Evolutionary conservation across 2,888 invertebrate genomes (phyloP).

Genomic region (Atherix ibis): DNA sequence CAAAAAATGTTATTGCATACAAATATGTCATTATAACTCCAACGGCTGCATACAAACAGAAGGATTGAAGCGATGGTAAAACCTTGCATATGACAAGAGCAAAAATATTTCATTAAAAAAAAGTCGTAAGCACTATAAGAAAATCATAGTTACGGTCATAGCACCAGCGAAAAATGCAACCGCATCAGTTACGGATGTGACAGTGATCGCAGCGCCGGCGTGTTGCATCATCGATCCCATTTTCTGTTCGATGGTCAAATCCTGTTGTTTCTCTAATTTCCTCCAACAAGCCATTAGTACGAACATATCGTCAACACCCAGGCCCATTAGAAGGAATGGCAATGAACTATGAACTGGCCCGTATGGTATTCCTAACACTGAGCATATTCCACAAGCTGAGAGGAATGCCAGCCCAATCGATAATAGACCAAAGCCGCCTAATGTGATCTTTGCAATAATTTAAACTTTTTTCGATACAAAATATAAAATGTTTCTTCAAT

Average conservation of each 20-base stretch:
- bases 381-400: slow-evolving; percentile 55
- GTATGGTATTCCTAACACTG: slow-evolving; percentile 52
- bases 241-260: slow-evolving; percentile 42
- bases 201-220: slow-evolving; percentile 69
- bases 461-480: slow-evolving; percentile 4
- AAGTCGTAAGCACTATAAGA: not conserved
- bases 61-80: slow-evolving; percentile 63
- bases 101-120: not conserved
- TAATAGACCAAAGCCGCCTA: slow-evolving; percentile 52
- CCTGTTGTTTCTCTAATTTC: slow-evolving; percentile 39
- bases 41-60: slow-evolving; percentile 64
- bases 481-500: slow-evolving; percentile 2
- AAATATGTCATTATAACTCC: slow-evolving; percentile 62
- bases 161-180: slow-evolving; percentile 65
- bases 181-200: slow-evolving; percentile 70
- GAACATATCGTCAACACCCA: slow-evolving; percentile 72
- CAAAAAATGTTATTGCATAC: slow-evolving; percentile 66
- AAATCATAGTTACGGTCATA: slow-evolving; percentile 41
- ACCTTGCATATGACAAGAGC: slow-evolving; percentile 26
- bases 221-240: slow-evolving; percentile 57
- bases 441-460: slow-evolving; percentile 35
- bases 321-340: slow-evolving; percentile 66
- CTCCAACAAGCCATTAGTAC: slow-evolving; percentile 69
- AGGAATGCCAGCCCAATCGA: slow-evolving; percentile 59
- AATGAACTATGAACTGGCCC: slow-evolving; percentile 70